Percentiles rank a stretch among this genome's conserved stretches.
Conservation (phyloP, 2,113 vertebrate genomes). For the Ammospiza nelsoni region DNA sequence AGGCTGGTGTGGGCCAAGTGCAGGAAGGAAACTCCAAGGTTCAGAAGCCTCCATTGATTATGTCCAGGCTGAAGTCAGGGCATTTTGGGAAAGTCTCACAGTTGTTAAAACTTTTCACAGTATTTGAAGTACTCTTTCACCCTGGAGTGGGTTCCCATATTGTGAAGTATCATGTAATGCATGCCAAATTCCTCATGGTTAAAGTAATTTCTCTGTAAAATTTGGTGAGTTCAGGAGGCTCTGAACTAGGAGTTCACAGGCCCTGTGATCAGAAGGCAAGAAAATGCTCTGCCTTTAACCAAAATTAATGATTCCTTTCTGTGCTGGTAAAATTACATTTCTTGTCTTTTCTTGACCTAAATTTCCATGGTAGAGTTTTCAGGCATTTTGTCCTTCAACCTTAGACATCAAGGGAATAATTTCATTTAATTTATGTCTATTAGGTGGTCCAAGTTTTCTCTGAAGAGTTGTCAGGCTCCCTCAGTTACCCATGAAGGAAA, state of each 20-base stretch:
- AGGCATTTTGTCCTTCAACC: background rate
- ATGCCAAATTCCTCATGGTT: background rate
- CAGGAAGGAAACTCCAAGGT: background rate
- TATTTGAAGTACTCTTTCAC: background rate
- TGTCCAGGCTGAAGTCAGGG: background rate
- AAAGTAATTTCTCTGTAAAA: background rate
- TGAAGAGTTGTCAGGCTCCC: background rate
- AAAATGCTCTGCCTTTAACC: background rate
- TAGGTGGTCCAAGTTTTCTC: background rate
- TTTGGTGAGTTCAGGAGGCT: background rate
- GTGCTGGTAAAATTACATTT: background rate
- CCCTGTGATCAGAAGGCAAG: background rate
- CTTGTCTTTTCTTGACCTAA: background rate
- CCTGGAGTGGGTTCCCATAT: background rate
- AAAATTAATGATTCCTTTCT: background rate
- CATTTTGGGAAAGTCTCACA: background rate
- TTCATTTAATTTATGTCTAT: background rate
- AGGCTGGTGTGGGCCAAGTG: background rate
- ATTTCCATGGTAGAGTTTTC: background rate
- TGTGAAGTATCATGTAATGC: background rate
- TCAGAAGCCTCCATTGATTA: background rate
- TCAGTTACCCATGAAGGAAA: background rate
- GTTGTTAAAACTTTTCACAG: background rate
- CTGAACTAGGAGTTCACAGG: background rate
- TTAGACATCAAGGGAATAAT: background rate